A percentile compares a stretch with the other conserved stretches of the same genome.
These are phyloP conservation scores for Pogonocichla stellata DNA, from an alignment of 2,113 vertebrate genomes.

Conservation along the genomic window DNA sequence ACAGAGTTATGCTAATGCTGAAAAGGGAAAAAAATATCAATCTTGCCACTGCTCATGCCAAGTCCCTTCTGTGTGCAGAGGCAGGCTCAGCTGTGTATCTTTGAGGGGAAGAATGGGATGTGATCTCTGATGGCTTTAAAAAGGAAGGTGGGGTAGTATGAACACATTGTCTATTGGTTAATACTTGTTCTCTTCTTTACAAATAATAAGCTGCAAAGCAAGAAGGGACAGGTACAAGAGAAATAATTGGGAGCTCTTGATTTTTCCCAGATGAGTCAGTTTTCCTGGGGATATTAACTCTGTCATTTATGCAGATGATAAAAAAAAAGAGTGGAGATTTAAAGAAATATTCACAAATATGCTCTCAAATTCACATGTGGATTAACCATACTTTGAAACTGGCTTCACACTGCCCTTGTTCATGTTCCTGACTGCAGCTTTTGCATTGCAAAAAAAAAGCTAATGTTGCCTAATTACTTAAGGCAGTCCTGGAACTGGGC, in stretches of 20 bases:
- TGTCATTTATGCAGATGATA: conserved; percentile 2
- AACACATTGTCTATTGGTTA: background rate
- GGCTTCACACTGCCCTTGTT: background rate
- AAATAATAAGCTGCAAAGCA: conserved; percentile 26
- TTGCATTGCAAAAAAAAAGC: background rate
- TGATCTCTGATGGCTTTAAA: background rate
- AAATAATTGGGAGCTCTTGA: background rate
- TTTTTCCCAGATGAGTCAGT: conserved; percentile 73
- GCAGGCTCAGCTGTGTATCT: background rate
- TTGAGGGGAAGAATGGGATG: background rate
- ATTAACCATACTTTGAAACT: background rate
- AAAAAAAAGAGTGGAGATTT: background rate
- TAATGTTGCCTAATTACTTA: background rate
- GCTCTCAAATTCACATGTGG: background rate
- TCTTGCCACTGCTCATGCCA: background rate
- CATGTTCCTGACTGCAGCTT: background rate
- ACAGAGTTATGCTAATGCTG: background rate
- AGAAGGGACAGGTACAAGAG: conserved; percentile 54
- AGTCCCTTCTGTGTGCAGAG: background rate
- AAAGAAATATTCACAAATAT: background rate
- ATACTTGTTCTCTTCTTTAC: background rate
- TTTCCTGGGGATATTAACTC: conserved; percentile 28
- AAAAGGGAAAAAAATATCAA: background rate
- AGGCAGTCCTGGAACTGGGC: background rate
- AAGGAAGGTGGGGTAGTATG: background rate